phyloP scores from a whole-genome alignment of 2,113 vertebrate species.

The Pristiophorus japonicus region DNA sequence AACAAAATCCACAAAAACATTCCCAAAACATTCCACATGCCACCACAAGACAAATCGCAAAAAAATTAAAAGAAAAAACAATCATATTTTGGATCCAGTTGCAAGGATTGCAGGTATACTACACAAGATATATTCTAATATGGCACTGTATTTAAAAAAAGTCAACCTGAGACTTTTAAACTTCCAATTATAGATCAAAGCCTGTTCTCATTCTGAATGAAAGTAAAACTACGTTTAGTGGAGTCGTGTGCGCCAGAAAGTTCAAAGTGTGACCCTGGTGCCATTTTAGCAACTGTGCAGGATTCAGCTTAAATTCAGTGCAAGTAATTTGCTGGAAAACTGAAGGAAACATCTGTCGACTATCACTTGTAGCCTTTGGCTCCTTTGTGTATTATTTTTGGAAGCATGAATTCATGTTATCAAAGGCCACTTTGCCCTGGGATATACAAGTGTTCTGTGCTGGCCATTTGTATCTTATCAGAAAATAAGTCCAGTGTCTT shows the following conservation, averaged over 20 bases:
- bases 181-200: constrained; percentile 43
- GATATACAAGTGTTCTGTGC: constrained; percentile 14
- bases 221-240: constrained; percentile 40
- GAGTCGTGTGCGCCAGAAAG: constrained; percentile 12
- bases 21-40: too few species aligned
- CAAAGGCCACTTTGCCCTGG: constrained; percentile 11
- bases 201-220: constrained; percentile 38
- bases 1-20: too few species aligned
- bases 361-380: constrained; percentile 54
- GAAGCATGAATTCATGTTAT: constrained; percentile 42
- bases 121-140: not conserved
- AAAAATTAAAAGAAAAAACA: too few species aligned
- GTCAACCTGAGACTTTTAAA: constrained; percentile 43
- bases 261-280: constrained; percentile 40
- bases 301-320: constrained; percentile 40
- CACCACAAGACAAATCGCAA: too few species aligned
- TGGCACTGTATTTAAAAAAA: constrained; percentile 34
- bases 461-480: constrained; percentile 2
- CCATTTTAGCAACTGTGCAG: constrained; percentile 45
- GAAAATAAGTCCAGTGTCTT: constrained; percentile 8
- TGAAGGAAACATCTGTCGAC: constrained; percentile 47
- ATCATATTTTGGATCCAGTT: too few species aligned
- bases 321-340: constrained; percentile 46
- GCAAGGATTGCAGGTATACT: not conserved
- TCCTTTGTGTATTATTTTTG: constrained; percentile 47